phyloP scores from a whole-genome alignment of 2,797 vertebrate genomes.

The Ciconia nigra region DNA sequence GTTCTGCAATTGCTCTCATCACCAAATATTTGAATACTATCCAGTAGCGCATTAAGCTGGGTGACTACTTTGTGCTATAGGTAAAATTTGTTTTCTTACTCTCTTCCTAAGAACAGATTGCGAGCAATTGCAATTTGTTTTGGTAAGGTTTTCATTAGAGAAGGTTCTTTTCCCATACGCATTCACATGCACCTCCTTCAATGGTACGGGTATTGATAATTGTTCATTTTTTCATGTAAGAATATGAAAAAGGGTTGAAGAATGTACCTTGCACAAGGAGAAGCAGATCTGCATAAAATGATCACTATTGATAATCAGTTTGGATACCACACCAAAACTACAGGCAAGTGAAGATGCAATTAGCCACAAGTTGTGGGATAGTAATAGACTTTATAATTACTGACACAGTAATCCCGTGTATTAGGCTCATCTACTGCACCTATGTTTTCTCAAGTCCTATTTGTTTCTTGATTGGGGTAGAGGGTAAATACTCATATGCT shows the following conservation, averaged over 20 bases:
- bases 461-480: background rate
- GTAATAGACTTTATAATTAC: background rate
- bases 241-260: background rate
- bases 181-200: background rate
- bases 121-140: background rate
- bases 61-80: background rate
- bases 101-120: background rate
- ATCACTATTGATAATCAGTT: background rate
- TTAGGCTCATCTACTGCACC: background rate
- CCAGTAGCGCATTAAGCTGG: background rate
- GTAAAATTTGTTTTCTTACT: background rate
- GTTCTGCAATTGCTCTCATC: background rate
- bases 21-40: background rate
- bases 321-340: accelerated
- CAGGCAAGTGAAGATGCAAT: background rate
- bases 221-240: background rate
- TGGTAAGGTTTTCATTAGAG: background rate
- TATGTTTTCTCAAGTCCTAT: background rate
- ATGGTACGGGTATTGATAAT: background rate
- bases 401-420: background rate
- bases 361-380: background rate
- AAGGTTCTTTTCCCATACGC: background rate
- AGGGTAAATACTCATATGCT: conserved; percentile 21
- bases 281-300: background rate
- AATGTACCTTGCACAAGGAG: background rate